Percentiles rank a stretch among this genome's conserved stretches.
These are phyloP conservation scores for Heterohyrax brucei DNA, from an alignment of 2,797 vertebrate genomes.

Conservation along the genomic window DNA sequence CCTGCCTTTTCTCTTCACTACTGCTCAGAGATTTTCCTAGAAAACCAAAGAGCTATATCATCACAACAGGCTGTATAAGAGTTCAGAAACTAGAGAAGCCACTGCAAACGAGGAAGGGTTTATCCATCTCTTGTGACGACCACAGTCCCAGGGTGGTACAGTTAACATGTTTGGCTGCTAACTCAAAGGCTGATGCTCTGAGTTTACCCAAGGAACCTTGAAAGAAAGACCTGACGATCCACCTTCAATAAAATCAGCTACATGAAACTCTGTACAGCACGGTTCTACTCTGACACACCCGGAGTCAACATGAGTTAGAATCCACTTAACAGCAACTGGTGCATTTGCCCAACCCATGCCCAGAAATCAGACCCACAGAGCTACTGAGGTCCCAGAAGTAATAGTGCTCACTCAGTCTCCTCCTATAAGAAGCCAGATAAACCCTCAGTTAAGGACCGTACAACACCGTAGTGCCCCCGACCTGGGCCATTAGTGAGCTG, in stretches of 20 bases:
- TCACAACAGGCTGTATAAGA: not conserved
- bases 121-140: not conserved
- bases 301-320: not conserved
- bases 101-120: conserved; percentile 16
- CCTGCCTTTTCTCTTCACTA: conserved; percentile 44
- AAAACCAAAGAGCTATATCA: conserved; percentile 35
- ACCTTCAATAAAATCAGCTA: not conserved
- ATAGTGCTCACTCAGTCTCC: not conserved
- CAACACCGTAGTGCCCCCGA: not conserved
- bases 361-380: not conserved
- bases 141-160: too few relatives aligned
- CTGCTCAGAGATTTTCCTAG: conserved; percentile 55
- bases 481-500: too few relatives aligned
- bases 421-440: not conserved
- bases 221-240: too few relatives aligned
- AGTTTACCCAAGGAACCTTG: too few relatives aligned
- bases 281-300: not conserved
- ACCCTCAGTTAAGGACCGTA: too few relatives aligned
- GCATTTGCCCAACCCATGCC: not conserved
- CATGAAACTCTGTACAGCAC: not conserved
- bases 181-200: too few relatives aligned
- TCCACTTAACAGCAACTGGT: not conserved
- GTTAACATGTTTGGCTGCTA: too few relatives aligned
- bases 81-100: not conserved
- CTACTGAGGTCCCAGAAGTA: not conserved